phyloP scores from a whole-genome alignment of 2,888 invertebrate genomes.

The Clistopyga incitator region DNA sequence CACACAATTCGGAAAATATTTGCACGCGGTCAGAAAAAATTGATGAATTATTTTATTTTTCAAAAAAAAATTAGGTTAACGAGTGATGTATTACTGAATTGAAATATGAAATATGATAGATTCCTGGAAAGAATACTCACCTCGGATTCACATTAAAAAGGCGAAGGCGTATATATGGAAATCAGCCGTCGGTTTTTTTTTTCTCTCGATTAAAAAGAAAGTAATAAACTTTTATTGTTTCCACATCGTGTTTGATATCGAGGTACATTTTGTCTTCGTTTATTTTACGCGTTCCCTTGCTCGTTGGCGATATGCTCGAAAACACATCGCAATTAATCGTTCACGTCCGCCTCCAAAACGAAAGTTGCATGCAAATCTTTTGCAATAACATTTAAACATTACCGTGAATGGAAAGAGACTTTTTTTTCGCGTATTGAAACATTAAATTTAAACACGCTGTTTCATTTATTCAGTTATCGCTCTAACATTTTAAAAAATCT shows the following conservation, averaged over 20 bases:
- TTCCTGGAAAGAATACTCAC: not conserved
- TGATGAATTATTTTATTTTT: no score
- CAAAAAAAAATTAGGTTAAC: no score
- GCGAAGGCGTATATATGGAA: not conserved
- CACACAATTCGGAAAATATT: no score
- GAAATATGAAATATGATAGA: no score
- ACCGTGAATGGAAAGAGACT: not conserved
- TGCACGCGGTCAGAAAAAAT: no score
- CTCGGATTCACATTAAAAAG: not conserved
- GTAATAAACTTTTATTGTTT: constrained; percentile 53
- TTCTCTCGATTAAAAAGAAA: constrained; percentile 39
- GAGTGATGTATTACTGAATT: no score
- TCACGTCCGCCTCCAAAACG: not conserved
- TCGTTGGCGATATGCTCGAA: not conserved
- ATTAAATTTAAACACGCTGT: not conserved
- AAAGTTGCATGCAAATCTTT: not conserved
- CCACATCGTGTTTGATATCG: constrained; percentile 17
- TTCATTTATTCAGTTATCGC: not conserved
- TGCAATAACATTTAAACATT: not conserved
- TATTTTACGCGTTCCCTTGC: not conserved
- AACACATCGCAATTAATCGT: not conserved
- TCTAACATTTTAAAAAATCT: not conserved
- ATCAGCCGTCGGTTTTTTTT: not conserved
- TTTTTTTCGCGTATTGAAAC: not conserved
- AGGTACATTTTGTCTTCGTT: constrained; percentile 10